Base-by-base conservation (phyloP, 2,888 invertebrate genomes). In the Celastrina argiolus region DNA sequence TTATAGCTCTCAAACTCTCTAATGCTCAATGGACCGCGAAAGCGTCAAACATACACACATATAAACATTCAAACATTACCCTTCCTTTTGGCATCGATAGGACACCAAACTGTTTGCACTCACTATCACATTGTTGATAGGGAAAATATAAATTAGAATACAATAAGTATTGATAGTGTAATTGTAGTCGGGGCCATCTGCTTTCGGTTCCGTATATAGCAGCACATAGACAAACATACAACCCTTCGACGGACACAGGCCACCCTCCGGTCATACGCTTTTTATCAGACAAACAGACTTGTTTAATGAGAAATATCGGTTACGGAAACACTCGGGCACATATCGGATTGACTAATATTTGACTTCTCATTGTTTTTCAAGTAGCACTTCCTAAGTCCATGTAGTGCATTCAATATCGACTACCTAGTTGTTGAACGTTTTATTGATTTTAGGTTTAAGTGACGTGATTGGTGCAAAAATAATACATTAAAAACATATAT, bases 301-400 rank as follows among this genome's bases (percentile, higher is more conserved):
- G 76, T 76, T 76, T 86, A 89, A 91, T 86, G 88, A 90, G 88
- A 86, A 88, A 88, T 89, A 90, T 90, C 86, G 81, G 87, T 89
- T 86, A 87, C 90, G 85, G 86, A 88, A 88, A 88, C 83, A 84
- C 87, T 87, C 80, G 74, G 75, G 78, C 78, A 75, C 78, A 81
- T 85, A 85, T 84, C 85, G 79, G 76, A 84, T 82, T 81, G 77
- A 83, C 80, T 81, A 90, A 89, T 86, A 87, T 89, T 87, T 70
- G 69, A 69, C 69, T 70, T 74, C 77, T 76, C 78, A 76, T 74
- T 74, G 69, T 77, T 80, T 28, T 59, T 66, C 42, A 42, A 66
- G 59, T 59, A 31, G 42, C 45, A 31, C 41, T 18, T 61, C 22
- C 66, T 58, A 18, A 28, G 41, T 26, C n/a, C 14, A 14, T 18